These are phyloP conservation scores for fruit fly (Drosophila melanogaster) DNA, from an alignment of 1,140 invertebrate genomes.

Conservation along the genomic window DNA sequence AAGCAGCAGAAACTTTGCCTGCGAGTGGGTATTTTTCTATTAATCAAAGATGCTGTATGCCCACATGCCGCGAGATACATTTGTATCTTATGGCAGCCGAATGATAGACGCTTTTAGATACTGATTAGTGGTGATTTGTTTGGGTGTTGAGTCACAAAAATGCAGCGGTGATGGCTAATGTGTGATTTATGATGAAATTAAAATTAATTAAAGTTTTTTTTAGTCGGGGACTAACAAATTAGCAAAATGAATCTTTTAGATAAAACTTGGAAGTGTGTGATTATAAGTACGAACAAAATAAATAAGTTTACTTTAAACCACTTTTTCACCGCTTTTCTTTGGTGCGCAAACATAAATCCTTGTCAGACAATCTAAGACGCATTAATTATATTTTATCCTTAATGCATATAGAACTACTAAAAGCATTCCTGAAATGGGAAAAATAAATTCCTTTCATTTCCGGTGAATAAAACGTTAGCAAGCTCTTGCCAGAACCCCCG, in stretches of 20 bases:
- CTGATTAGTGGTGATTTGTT: slow-evolving; percentile 36
- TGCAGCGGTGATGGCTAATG: slow-evolving; percentile 8
- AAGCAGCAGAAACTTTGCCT: slow-evolving; percentile 24
- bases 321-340: not conserved
- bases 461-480: slow-evolving; percentile 27
- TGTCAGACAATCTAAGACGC: slow-evolving; percentile 4
- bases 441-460: slow-evolving; percentile 33
- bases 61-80: slow-evolving; percentile 26
- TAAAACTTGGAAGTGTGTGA: too few relatives aligned
- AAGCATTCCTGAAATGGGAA: slow-evolving; percentile 29
- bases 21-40: slow-evolving; percentile 52
- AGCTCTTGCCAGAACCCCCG: slow-evolving; percentile 4
- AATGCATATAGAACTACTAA: slow-evolving; percentile 8
- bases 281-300: too few relatives aligned
- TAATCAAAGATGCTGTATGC: slow-evolving; percentile 38
- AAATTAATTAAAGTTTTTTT: not conserved
- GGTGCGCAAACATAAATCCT: slow-evolving; percentile 6
- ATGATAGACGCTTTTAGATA: slow-evolving; percentile 11
- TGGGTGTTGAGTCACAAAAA: slow-evolving; percentile 13
- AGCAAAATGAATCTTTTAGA: too few relatives aligned
- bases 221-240: too few relatives aligned
- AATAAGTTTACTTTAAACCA: too few relatives aligned
- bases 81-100: slow-evolving; percentile 47
- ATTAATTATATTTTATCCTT: slow-evolving; percentile 37
- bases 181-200: not conserved